These are phyloP conservation scores for Drosophila merina DNA, from an alignment of 2,888 invertebrate species.

Conservation along the genomic window DNA sequence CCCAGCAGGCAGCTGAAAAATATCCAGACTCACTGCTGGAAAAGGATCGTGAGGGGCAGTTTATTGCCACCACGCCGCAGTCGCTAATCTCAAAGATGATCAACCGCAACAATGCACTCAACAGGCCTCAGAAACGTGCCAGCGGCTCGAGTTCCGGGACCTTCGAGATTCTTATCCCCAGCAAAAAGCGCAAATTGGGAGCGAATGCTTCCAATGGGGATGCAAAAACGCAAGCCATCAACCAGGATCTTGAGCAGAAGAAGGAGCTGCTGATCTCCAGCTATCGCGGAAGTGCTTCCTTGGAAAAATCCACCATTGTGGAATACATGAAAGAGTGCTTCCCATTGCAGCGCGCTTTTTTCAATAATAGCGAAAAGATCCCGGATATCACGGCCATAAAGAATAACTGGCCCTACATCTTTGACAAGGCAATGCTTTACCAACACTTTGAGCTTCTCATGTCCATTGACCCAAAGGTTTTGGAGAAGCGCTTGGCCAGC, in stretches of 20 bases:
- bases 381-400: slow-evolving; percentile 69
- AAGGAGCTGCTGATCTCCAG: slow-evolving; percentile 65
- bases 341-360: slow-evolving; percentile 67
- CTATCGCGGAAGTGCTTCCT: slow-evolving; percentile 55
- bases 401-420: slow-evolving; percentile 71
- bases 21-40: slow-evolving; percentile 69
- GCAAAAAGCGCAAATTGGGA: slow-evolving; percentile 62
- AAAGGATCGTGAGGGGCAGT: slow-evolving; percentile 74
- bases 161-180: slow-evolving; percentile 58
- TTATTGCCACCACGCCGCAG: slow-evolving; percentile 72
- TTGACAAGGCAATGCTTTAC: slow-evolving; percentile 62
- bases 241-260: slow-evolving; percentile 69
- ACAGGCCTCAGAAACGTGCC: slow-evolving; percentile 68
- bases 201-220: slow-evolving; percentile 57
- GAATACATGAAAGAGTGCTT: slow-evolving; percentile 75
- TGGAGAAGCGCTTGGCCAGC: slow-evolving; percentile 57
- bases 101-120: slow-evolving; percentile 68
- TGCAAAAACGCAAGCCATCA: slow-evolving; percentile 49
- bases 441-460: slow-evolving; percentile 73
- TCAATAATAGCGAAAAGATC: slow-evolving; percentile 73
- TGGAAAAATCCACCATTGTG: slow-evolving; percentile 53
- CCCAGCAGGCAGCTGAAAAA: slow-evolving; percentile 71
- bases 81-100: slow-evolving; percentile 72
- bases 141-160: slow-evolving; percentile 51
- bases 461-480: slow-evolving; percentile 68